A percentile compares a stretch with the other conserved stretches of the same genome.
Evolutionary conservation across 2,888 invertebrate species (phyloP).

Genomic region (Eilema griseolum): DNA sequence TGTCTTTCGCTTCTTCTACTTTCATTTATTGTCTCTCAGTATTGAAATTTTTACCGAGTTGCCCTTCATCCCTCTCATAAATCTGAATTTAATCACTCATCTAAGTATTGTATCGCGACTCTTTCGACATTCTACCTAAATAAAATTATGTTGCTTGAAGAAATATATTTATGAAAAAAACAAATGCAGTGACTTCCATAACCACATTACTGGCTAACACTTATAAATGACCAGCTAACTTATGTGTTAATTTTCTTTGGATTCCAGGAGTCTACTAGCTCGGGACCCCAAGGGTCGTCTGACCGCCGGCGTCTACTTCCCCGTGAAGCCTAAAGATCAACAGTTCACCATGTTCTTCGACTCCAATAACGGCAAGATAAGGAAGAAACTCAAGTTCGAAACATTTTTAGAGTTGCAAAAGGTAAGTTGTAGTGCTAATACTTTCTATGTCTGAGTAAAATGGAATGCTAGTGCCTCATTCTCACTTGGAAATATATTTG

Average conservation of each 20-base stretch:
- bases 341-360: slow-evolving; percentile 94
- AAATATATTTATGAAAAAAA: background rate
- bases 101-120: no score
- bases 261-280: slow-evolving; percentile 91
- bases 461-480: background rate
- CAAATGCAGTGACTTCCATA: background rate
- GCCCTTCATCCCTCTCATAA: no score
- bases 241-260: background rate
- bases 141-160: background rate
- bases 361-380: slow-evolving; percentile 89
- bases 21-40: no score
- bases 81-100: no score
- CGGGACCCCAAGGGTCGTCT: slow-evolving; percentile 94
- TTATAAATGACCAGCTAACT: background rate
- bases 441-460: background rate
- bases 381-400: slow-evolving; percentile 92
- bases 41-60: no score
- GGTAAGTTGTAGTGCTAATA: slow-evolving; percentile 73
- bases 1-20: background rate
- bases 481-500: background rate
- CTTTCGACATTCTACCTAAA: no score
- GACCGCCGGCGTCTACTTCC: slow-evolving; percentile 95
- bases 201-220: background rate
- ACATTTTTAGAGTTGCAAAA: slow-evolving; percentile 89
- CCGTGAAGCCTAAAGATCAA: slow-evolving; percentile 88